These are phyloP conservation scores for Neoscelio sp. DNA, from an alignment of 2,888 invertebrate genomes.

Conservation along the genomic window DNA sequence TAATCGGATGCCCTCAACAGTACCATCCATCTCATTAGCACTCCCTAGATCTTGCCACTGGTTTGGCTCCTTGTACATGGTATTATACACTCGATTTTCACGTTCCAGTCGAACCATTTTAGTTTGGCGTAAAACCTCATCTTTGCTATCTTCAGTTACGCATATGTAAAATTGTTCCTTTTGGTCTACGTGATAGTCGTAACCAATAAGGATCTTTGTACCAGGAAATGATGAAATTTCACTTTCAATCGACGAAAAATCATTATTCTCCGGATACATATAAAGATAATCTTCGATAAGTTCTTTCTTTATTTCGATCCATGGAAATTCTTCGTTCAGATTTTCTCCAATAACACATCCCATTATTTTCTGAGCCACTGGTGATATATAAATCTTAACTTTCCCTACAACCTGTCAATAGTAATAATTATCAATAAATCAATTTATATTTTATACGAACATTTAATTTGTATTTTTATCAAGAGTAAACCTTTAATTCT, in stretches of 20 bases:
- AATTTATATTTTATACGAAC: too few relatives aligned
- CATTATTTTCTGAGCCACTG: constrained; percentile 86
- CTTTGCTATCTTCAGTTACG: constrained; percentile 85
- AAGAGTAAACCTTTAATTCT: too few relatives aligned
- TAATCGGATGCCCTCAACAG: constrained; percentile 84
- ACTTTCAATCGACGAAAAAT: constrained; percentile 82
- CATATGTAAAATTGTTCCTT: constrained; percentile 89
- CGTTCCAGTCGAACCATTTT: constrained; percentile 73
- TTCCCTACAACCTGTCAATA: constrained; percentile 85
- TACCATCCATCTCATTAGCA: constrained; percentile 86
- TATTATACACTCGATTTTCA: constrained; percentile 82
- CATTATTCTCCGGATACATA: constrained; percentile 84
- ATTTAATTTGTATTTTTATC: too few relatives aligned
- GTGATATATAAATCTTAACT: constrained; percentile 84
- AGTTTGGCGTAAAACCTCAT: constrained; percentile 82
- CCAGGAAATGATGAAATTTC: constrained; percentile 81
- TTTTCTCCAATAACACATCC: constrained; percentile 88
- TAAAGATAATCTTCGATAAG: constrained; percentile 87
- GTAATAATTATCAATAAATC: too few relatives aligned
- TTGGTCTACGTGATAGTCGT: constrained; percentile 86
- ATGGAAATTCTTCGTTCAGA: constrained; percentile 89
- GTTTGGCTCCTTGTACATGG: constrained; percentile 85
- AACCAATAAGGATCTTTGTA: constrained; percentile 85
- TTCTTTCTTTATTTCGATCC: constrained; percentile 87
- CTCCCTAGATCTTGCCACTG: constrained; percentile 88